A percentile compares a stretch with the other conserved stretches of the same genome.
These are phyloP conservation scores for Gonocerus acuteangulatus DNA, from an alignment of 2,888 invertebrate species.

Conservation along the genomic window DNA sequence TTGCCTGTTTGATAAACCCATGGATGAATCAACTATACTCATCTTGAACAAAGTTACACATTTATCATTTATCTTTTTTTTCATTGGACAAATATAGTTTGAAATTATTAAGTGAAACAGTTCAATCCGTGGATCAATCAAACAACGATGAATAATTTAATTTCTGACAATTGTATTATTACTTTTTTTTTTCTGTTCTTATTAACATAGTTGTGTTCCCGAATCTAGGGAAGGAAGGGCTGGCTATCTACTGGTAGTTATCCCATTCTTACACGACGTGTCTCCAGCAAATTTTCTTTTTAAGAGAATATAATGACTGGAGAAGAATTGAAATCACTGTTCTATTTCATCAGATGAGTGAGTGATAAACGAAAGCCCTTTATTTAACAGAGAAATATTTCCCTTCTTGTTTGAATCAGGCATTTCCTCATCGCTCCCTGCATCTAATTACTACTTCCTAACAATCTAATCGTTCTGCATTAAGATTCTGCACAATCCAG, in stretches of 20 bases:
- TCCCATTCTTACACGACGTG: background rate
- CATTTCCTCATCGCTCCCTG: background rate
- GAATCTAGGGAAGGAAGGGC: background rate
- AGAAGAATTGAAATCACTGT: background rate
- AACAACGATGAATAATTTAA: too few species aligned
- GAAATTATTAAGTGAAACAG: too few species aligned
- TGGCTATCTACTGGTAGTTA: conserved; percentile 1
- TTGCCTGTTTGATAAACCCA: too few species aligned
- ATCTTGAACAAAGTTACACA: too few species aligned
- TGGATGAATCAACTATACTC: too few species aligned
- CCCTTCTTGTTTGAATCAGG: background rate
- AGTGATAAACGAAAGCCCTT: background rate
- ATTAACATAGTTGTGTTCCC: background rate
- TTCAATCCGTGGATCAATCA: too few species aligned
- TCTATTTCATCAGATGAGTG: background rate
- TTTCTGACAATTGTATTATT: too few species aligned
- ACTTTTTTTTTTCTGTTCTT: too few species aligned
- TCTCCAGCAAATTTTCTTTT: conserved; percentile 1
- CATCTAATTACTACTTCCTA: background rate
- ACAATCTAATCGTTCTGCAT: too few species aligned
- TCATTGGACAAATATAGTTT: too few species aligned
- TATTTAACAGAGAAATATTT: background rate
- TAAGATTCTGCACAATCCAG: too few species aligned
- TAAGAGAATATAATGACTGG: background rate
- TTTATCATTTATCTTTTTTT: too few species aligned